Evolutionary conservation across 1,140 invertebrate species (phyloP).

Genomic region (Listronotus bonariensis): DNA sequence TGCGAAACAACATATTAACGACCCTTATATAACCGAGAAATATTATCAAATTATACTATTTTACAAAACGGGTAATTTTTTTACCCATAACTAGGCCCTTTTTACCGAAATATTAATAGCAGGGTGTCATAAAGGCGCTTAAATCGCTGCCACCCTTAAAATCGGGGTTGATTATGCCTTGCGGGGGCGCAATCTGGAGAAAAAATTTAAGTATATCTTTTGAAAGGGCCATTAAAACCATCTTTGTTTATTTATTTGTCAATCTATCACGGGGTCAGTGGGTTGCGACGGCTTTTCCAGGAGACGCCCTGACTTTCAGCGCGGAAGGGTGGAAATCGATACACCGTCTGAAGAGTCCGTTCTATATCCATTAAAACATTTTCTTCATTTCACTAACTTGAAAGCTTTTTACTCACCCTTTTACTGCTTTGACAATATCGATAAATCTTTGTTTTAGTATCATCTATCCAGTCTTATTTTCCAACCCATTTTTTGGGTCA

Average conservation of each 20-base stretch:
- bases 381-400: constrained; percentile 29
- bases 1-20: constrained; percentile 36
- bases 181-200: too few species aligned
- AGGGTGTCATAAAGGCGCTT: constrained; percentile 19
- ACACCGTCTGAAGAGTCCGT: constrained; percentile 28
- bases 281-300: constrained; percentile 9
- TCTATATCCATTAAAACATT: constrained; percentile 34
- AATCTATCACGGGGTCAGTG: constrained; percentile 19
- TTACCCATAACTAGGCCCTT: constrained; percentile 20
- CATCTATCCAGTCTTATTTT: too few species aligned
- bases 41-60: constrained; percentile 32
- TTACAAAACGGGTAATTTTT: constrained; percentile 30
- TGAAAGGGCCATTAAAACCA: background rate
- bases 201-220: background rate
- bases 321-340: constrained; percentile 31
- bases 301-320: constrained; percentile 16
- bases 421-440: constrained; percentile 16
- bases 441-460: constrained; percentile 14
- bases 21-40: constrained; percentile 30
- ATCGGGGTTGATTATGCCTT: background rate
- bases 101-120: constrained; percentile 28
- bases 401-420: constrained; percentile 30
- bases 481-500: too few species aligned
- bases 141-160: constrained; percentile 10
- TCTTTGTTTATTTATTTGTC: constrained; percentile 20